Conservation (phyloP, 2,113 vertebrate genomes). For the Blennius ocellaris region DNA sequence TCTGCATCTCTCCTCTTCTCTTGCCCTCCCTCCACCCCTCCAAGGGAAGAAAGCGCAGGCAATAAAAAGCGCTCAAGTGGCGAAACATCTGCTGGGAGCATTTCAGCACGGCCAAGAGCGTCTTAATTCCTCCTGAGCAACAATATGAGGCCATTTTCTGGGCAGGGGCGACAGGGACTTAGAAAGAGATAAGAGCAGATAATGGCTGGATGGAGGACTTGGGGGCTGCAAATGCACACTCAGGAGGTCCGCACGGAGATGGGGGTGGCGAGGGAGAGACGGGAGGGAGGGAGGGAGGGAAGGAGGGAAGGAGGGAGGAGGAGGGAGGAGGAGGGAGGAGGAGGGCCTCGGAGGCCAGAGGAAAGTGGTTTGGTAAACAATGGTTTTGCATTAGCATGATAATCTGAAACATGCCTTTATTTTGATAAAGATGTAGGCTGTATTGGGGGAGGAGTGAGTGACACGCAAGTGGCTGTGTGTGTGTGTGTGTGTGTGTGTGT, state of each 20-base stretch:
- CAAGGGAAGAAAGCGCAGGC: conserved; percentile 65
- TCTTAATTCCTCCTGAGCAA: conserved; percentile 81
- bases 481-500: conserved; percentile 10
- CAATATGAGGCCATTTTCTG: conserved; percentile 76
- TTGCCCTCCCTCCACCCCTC: conserved; percentile 38
- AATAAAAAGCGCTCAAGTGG: conserved; percentile 68
- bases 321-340: conserved; percentile 48
- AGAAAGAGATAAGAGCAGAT: conserved; percentile 82
- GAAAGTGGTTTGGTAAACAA: conserved; percentile 78
- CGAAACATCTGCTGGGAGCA: conserved; percentile 79
- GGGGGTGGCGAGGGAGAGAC: conserved; percentile 18
- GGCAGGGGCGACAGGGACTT: conserved; percentile 69
- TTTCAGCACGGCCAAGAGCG: conserved; percentile 71
- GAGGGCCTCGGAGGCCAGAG: conserved; percentile 52
- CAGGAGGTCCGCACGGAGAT: conserved; percentile 55
- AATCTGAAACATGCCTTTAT: conserved; percentile 74
- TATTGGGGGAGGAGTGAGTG: conserved; percentile 46
- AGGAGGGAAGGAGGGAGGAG: conserved; percentile 44
- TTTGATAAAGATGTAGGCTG: conserved; percentile 76
- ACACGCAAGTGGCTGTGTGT: conserved; percentile 20
- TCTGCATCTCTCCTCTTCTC: conserved; percentile 42
- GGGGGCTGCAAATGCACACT: conserved; percentile 74
- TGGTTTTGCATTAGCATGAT: conserved; percentile 69
- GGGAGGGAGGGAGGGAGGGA: conserved; percentile 8
- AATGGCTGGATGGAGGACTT: conserved; percentile 76